Percentiles rank a stretch among this genome's conserved stretches.
Conservation (phyloP, 2,888 invertebrate genomes). For the Dichetophora obliterata region DNA sequence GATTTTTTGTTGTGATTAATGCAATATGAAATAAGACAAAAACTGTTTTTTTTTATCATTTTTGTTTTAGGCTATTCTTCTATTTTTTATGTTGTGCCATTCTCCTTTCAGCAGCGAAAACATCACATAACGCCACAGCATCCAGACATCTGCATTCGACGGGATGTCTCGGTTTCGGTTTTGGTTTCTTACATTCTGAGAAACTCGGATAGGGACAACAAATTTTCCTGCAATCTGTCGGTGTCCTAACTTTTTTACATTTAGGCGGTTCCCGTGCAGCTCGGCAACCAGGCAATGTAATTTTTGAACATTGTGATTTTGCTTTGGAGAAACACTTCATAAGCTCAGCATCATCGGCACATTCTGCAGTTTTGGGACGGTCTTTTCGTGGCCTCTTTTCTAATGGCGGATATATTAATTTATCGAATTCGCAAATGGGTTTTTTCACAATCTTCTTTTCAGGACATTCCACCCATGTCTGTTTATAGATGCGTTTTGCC, state of each 20-base stretch:
- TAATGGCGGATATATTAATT: constrained; percentile 37
- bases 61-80: not conserved
- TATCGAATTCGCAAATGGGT: constrained; percentile 51
- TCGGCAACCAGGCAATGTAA: constrained; percentile 38
- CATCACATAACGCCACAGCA: constrained; percentile 53
- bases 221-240: constrained; percentile 43
- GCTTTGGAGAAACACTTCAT: constrained; percentile 41
- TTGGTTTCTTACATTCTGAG: constrained; percentile 50
- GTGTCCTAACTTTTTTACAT: constrained; percentile 3
- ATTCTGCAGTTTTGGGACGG: constrained; percentile 36
- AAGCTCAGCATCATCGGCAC: constrained; percentile 33
- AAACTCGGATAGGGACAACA: constrained; percentile 54
- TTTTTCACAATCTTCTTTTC: constrained; percentile 50
- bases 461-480: constrained; percentile 61
- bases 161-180: constrained; percentile 39
- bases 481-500: constrained; percentile 58
- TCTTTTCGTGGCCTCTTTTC: not conserved
- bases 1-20: not conserved
- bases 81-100: not conserved
- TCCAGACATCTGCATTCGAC: constrained; percentile 53
- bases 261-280: constrained; percentile 6
- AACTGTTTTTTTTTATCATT: too few relatives aligned
- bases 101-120: constrained; percentile 46
- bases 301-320: constrained; percentile 14
- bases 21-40: not conserved